Evolutionary conservation across 2,113 vertebrate species (phyloP).

Genomic region (Progne subis): DNA sequence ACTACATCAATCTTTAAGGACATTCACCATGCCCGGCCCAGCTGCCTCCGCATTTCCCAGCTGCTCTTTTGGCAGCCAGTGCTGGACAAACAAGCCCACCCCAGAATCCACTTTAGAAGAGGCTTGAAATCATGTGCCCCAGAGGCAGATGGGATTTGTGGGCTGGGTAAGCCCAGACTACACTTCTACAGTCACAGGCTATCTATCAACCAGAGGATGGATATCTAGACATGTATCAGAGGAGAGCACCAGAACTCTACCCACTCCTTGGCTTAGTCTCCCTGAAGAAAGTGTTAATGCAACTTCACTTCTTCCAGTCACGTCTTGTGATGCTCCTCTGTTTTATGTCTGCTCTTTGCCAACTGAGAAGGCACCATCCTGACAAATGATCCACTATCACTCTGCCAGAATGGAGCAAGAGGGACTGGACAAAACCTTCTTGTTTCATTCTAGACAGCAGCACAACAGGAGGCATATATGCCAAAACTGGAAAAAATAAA

Average conservation of each 20-base stretch:
- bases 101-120: conserved; percentile 38
- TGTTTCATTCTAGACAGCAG: neutral
- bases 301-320: neutral
- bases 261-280: neutral
- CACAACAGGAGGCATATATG: neutral
- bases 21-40: conserved; percentile 1
- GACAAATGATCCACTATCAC: neutral
- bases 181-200: neutral
- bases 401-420: neutral
- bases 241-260: conserved; percentile 14
- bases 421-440: neutral
- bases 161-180: conserved; percentile 5
- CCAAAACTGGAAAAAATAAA: neutral
- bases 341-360: neutral
- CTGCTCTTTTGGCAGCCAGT: conserved; percentile 51
- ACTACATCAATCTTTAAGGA: conserved; percentile 58
- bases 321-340: neutral
- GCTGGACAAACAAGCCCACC: conserved; percentile 51
- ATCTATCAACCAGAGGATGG: neutral
- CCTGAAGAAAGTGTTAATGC: neutral
- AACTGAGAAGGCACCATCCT: neutral
- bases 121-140: conserved; percentile 23
- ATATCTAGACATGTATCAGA: conserved; percentile 22
- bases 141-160: conserved; percentile 26
- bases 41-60: conserved; percentile 58